Evolutionary conservation across 2,888 invertebrate genomes (phyloP).

Genomic region (Dasypogon diadema): DNA sequence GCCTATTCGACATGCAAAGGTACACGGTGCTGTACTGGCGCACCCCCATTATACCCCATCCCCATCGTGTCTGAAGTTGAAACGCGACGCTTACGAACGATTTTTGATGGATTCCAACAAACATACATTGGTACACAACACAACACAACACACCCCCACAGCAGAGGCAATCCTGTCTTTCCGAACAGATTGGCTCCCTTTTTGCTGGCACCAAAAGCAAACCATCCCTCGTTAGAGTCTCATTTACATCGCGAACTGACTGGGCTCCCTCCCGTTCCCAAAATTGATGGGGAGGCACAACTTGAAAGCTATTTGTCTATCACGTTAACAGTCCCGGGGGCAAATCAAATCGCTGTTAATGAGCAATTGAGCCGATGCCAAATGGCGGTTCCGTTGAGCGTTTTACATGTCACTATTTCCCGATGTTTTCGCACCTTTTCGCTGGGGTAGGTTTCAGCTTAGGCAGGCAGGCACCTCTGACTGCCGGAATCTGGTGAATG

Average conservation of each 20-base stretch:
- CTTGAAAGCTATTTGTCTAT: conserved; percentile 51
- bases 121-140: too few species aligned
- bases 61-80: too few species aligned
- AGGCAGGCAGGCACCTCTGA: too few species aligned
- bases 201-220: conserved; percentile 12
- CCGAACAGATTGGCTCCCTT: conserved; percentile 21
- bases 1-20: conserved; percentile 27
- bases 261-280: neutral
- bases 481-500: conserved; percentile 4
- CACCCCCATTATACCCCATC: neutral
- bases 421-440: conserved; percentile 32
- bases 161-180: neutral
- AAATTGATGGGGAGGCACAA: conserved; percentile 3
- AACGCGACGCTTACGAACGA: conserved; percentile 9
- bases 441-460: conserved; percentile 21
- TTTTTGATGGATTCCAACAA: conserved; percentile 43
- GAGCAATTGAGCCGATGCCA: conserved; percentile 54
- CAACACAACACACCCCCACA: neutral
- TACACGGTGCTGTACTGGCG: neutral
- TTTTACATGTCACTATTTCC: conserved; percentile 42
- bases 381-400: conserved; percentile 34
- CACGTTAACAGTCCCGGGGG: conserved; percentile 47
- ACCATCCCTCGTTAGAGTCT: conserved; percentile 48
- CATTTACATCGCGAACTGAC: conserved; percentile 36
- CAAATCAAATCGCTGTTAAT: conserved; percentile 56